Evolutionary conservation across 2,113 vertebrate species (phyloP), one percentile per base, ranked within the genome.

Genomic region (Nicator chloris): DNA sequence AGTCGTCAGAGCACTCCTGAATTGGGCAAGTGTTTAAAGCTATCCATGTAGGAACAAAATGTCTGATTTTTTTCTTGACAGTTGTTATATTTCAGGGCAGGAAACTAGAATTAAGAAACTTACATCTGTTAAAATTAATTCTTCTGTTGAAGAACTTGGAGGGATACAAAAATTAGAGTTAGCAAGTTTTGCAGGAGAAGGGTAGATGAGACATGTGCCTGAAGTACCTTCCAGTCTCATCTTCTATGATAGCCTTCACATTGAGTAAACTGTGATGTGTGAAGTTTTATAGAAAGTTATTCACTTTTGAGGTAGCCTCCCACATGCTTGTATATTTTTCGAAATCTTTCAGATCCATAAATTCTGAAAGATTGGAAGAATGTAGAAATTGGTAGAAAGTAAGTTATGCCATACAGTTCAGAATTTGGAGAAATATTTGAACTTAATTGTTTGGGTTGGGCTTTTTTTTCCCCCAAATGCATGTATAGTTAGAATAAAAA

Each of bases 391-490:
- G 3, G 6, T n/a, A 57, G 22, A 57, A 66, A 76, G 12, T 71
- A 71, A 66, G 9, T 60, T 75, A 42, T 57, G 40, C 5, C 42
- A 39, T 30, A 4, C 23, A 66, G 63, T 54, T 66, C 45, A 65
- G 23, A 66, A 60, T 66, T 71, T 70, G 11, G 26, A 45, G 35
- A 79, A 79, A 76, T 72, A 27, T 57, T 89, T 84, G 23, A 85
- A 49, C 3, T 57, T 44, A 11, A 6, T 4, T 90, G 13, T 26
- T 61, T n/a, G 12, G 4, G 5, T 68, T 76, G 24, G 23, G 0
- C 0, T 28, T 6, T 28, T 60, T 59, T 51, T 1, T 2, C 0
- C 3, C 22, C 5, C 23, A 60, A 69, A 81, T 26, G 7, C 7
- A 15, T 15, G 3, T 56, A 31, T 40, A 45, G 15, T 45, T 64